Evolutionary conservation across 2,888 invertebrate genomes (phyloP), one percentile per base, ranked within the genome.

Genomic region (Eupeodes luniger): DNA sequence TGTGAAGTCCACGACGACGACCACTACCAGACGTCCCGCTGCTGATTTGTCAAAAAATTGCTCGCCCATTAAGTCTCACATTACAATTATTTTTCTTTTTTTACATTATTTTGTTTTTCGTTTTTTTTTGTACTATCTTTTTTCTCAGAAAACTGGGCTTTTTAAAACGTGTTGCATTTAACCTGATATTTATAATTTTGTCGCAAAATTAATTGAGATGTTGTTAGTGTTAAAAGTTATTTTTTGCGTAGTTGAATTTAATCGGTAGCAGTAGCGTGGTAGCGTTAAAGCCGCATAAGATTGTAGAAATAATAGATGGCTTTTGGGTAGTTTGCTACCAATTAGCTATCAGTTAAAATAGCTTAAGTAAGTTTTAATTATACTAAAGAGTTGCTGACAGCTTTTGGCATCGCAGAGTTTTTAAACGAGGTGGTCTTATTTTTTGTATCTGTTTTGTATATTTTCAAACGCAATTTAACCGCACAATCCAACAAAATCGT

Each of bases 191-290:
- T 40, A 66, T 66, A 74, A 81, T 66, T 81, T 85, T 61, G 85
- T 77, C 85, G 67, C 67, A 16, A 72, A 82, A 57, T 69, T 62
- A 82, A 82, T 82, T 82, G 82, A 82, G 82, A 61, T 51, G 64
- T 77, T 67, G 81, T 53, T 77, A 55, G 72, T 66, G 72, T 67
- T 51, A 16, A 12, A 49, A 59, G 64, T 16, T 55, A 11, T 14
- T 34, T 59, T 47, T 66, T 53, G 74, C 40, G 27, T 72, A 59
- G 62, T 53, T 55, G 14, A 67, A 59, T 62, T 77, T 70, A 82
- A 82, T 70, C 40, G 57, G 49, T 27, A 62, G 57, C 47, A 53
- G 27, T 27, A 3, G 27, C 27, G 27, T 27, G 27, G 27, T 27
- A 27, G 2, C 2, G 27, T 1, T 27, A 27, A 40, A 40, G 5